Percentiles rank a stretch among this genome's conserved stretches.
These are phyloP conservation scores for Iguana delicatissima DNA, from an alignment of 2,797 vertebrate genomes.

Conservation along the genomic window DNA sequence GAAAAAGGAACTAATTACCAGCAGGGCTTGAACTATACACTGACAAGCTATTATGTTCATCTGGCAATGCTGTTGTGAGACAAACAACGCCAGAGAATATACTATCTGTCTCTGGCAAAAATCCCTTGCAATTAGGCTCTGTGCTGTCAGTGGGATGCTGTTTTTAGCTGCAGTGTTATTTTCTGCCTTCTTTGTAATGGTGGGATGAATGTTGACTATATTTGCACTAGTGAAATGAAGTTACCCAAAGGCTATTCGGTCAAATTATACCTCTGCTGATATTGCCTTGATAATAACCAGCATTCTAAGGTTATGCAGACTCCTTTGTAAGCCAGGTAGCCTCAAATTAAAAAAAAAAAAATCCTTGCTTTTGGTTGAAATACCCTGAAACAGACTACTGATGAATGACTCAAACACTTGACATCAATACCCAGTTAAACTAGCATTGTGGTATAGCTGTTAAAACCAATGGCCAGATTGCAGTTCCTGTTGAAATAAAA, in stretches of 20 bases:
- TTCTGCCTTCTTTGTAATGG: neutral
- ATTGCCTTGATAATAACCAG: constrained; percentile 69
- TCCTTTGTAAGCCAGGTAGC: no score
- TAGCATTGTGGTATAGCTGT: constrained; percentile 52
- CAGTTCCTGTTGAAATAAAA: constrained; percentile 47
- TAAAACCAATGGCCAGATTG: constrained; percentile 45
- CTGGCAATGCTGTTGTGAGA: no score
- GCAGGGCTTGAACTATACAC: no score
- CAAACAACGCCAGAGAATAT: neutral
- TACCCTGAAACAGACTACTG: neutral
- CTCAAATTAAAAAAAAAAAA: no score
- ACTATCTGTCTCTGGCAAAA: neutral
- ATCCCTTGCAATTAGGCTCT: neutral
- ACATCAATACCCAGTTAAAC: constrained; percentile 61
- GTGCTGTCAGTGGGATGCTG: neutral
- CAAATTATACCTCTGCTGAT: constrained; percentile 63
- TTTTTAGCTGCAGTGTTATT: neutral
- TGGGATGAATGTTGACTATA: neutral
- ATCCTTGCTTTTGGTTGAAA: no score
- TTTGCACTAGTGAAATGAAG: neutral
- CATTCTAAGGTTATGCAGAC: constrained; percentile 50
- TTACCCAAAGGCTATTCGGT: constrained; percentile 28
- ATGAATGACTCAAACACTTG: constrained; percentile 65
- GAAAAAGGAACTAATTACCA: no score
- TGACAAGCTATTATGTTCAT: no score